phyloP scores from a whole-genome alignment of 2,888 invertebrate genomes.

The Prenolepis imparis region DNA sequence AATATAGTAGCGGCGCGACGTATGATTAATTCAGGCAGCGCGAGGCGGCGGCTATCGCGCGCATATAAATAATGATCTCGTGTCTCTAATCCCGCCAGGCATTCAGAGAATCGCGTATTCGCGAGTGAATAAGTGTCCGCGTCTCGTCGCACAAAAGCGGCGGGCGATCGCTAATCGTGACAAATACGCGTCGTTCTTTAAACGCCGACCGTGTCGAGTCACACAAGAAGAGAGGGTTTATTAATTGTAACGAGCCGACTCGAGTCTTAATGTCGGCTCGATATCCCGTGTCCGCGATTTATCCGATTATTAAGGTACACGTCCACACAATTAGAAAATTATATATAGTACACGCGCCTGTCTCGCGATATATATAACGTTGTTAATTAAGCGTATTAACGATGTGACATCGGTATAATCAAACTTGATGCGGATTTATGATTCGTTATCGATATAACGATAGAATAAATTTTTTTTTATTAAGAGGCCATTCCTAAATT shows the following conservation, averaged over 20 bases:
- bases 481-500: no score
- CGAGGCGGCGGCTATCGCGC: constrained; percentile 44
- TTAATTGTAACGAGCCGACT: constrained; percentile 45
- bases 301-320: constrained; percentile 35
- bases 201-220: constrained; percentile 20
- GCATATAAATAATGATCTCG: constrained; percentile 73
- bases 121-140: constrained; percentile 66
- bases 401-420: constrained; percentile 20
- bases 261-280: constrained; percentile 23
- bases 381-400: constrained; percentile 5
- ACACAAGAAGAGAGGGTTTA: not conserved
- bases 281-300: constrained; percentile 3
- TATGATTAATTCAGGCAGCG: constrained; percentile 66
- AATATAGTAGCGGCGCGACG: constrained; percentile 56
- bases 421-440: not conserved
- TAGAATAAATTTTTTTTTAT: not conserved
- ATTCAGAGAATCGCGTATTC: constrained; percentile 54
- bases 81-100: constrained; percentile 69
- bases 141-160: constrained; percentile 62
- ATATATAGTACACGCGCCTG: not conserved
- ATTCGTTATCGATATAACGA: not conserved
- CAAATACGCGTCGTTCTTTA: constrained; percentile 68
- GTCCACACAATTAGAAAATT: constrained; percentile 16
- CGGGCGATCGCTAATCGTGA: constrained; percentile 66
- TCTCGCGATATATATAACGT: not conserved